A percentile compares a stretch with the other conserved stretches of the same genome.
phyloP scores from a whole-genome alignment of 2,888 invertebrate species.

The Laothoe populi region DNA sequence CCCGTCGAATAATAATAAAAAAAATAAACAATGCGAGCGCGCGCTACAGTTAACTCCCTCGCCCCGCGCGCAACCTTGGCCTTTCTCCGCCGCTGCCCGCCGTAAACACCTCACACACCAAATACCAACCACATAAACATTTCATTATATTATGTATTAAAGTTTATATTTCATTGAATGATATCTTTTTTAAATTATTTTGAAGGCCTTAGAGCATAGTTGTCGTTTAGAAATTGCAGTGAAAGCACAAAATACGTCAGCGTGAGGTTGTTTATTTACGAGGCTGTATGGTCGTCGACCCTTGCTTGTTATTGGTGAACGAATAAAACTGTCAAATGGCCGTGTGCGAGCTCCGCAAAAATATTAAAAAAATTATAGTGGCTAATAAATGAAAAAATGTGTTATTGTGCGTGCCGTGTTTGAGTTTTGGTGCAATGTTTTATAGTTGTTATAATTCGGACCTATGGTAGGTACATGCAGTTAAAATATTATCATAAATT shows the following conservation, averaged over 20 bases:
- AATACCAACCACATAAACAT: slow-evolving; percentile 11
- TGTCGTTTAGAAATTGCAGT: slow-evolving; percentile 18
- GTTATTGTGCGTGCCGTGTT: slow-evolving; percentile 19
- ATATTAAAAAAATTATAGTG: slow-evolving; percentile 10
- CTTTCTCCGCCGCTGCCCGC: slow-evolving; percentile 39
- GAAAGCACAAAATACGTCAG: slow-evolving; percentile 19
- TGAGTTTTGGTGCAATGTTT: slow-evolving; percentile 19
- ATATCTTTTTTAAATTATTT: slow-evolving; percentile 1
- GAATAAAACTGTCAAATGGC: slow-evolving; percentile 24
- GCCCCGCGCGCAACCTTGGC: slow-evolving; percentile 60
- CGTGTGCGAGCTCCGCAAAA: slow-evolving; percentile 23
- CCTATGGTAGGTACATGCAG: slow-evolving; percentile 24
- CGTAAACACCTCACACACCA: neutral
- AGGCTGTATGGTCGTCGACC: slow-evolving; percentile 28
- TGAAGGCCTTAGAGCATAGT: neutral
- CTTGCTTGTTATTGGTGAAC: slow-evolving; percentile 24
- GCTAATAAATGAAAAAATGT: slow-evolving; percentile 15
- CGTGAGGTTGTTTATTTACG: slow-evolving; percentile 22
- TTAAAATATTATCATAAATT: slow-evolving; percentile 25
- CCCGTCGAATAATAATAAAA: slow-evolving; percentile 52
- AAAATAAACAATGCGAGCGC: slow-evolving; percentile 39
- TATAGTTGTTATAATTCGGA: slow-evolving; percentile 19
- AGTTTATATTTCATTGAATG: neutral
- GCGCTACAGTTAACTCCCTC: slow-evolving; percentile 44
- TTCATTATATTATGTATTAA: neutral